Evolutionary conservation across 1,140 invertebrate genomes (phyloP), one percentile per base, ranked within the genome.

Genomic region (Lethocerus indicus): DNA sequence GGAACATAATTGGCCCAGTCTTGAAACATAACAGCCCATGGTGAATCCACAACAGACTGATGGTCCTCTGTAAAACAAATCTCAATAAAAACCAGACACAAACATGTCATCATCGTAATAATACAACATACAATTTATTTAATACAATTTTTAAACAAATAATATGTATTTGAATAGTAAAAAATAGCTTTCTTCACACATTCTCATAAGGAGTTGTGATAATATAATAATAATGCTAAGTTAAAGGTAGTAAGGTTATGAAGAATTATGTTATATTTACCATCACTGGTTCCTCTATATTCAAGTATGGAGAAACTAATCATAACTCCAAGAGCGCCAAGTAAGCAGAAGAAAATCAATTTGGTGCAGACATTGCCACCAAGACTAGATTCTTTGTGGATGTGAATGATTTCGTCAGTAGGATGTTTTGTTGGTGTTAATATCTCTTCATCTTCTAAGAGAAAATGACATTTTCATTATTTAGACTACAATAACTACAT

Each of bases 361-460:
- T 83, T 85, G 6, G 83, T 81, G 63, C 80, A 83, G 71, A 83
- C 78, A 58, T 83, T 80, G 25, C 82, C 83, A 35, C 81, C 82
- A 14, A 78, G 81, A 9, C 73, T 72, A 53, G 71, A 72, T 39
- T 86, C 80, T 56, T 81, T 78, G 24, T 84, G 72, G 25, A 84
- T 70, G 58, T 87, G 82, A 57, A 86, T 76, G 43, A 78, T 75
- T 23, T 80, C 67, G 60, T 79, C 76, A 21, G 49, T 49, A n/a
- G 49, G 18, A 9, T 42, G 41, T 23, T 32, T 43, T 3, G 32
- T 24, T 21, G 44, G 47, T 23, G 36, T 21, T 40, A 46, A 41
- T 18, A 50, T 24, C 25, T 55, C 54, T 52, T 55, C 54, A 35
- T 56, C 54, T 37, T 50, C 51, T 51, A 39, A 16, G 51, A 56